Evolutionary conservation across 2,797 vertebrate species (phyloP), one percentile per base, ranked within the genome.

Genomic region (Myripristis murdjan): DNA sequence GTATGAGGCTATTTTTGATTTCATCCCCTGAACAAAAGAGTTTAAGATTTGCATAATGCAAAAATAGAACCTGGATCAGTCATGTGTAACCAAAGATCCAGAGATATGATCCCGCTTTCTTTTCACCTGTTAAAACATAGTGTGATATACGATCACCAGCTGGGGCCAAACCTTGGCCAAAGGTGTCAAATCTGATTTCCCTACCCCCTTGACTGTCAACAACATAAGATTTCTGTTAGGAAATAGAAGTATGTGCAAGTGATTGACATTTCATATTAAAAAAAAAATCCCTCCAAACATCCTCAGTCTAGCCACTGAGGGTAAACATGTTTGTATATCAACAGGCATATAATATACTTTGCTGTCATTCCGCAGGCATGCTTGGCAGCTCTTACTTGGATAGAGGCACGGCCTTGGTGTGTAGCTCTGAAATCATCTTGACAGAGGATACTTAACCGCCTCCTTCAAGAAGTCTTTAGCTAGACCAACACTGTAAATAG

Each of bases 51-150:
- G 83, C 88, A 91, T 90, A 58, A 84, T 86, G 78, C 85, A 90
- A 92, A 93, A 92, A 91, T 87, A 90, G 87, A 91, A 74, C 78
- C 78, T 58, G 9, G 73, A 79, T 84, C 85, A 88, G 86, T 66
- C 86, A 67, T 76, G 87, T 81, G 84, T 73, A 85, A 82, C 84
- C 65, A 82, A 70, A 86, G 86, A 92, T 90, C 33, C 47, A 18
- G 24, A 81, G 90, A 93, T 92, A 87, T 44, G 74, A 83, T 70
- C 74, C 73, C 0, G 49, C 73, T 83, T 85, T 89, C 70, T 89
- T 84, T 87, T 92, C 85, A 92, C 87, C 89, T 92, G 89, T 87
- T 90, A 83, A 81, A 91, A 92, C 86, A 90, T 41, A 9, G 56
- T 47, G 75, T 82, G 82, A 88, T 79, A 79, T 59, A 80, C 60